phyloP scores from a whole-genome alignment of 2,113 vertebrate species.

The Indicator maculatus region DNA sequence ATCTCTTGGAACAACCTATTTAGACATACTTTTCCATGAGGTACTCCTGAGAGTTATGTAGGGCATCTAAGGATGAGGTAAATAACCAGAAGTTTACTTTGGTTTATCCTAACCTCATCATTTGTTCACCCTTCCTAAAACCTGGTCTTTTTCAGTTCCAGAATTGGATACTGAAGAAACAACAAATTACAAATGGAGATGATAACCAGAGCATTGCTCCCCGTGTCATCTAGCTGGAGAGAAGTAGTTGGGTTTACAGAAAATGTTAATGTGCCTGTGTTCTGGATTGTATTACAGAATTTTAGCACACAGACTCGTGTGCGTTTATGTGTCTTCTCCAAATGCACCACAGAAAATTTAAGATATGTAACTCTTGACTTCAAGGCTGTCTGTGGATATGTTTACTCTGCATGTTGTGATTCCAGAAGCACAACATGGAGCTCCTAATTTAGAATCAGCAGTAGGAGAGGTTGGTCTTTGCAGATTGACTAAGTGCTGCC shows the following conservation, averaged over 20 bases:
- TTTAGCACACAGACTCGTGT: not conserved
- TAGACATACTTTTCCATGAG: not conserved
- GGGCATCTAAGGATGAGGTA: not conserved
- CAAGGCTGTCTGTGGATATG: not conserved
- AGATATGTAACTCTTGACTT: not conserved
- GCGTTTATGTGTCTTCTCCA: not conserved
- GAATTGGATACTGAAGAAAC: not conserved
- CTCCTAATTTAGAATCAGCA: not conserved
- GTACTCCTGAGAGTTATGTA: not conserved
- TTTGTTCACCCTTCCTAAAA: not conserved
- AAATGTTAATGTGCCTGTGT: not conserved
- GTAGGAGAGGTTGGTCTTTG: not conserved
- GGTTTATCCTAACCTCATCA: not conserved
- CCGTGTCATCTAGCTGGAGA: not conserved
- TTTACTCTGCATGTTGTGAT: rapidly evolving
- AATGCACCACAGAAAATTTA: not conserved
- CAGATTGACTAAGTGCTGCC: not conserved
- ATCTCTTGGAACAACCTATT: not conserved
- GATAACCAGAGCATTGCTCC: not conserved
- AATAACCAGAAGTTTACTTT: not conserved
- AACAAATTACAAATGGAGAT: not conserved
- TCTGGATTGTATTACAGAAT: not conserved
- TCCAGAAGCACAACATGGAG: not conserved
- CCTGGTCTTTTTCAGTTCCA: not conserved
- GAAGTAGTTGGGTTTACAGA: not conserved